Evolutionary conservation across 2,888 invertebrate species (phyloP).

Genomic region (Patella depressa): DNA sequence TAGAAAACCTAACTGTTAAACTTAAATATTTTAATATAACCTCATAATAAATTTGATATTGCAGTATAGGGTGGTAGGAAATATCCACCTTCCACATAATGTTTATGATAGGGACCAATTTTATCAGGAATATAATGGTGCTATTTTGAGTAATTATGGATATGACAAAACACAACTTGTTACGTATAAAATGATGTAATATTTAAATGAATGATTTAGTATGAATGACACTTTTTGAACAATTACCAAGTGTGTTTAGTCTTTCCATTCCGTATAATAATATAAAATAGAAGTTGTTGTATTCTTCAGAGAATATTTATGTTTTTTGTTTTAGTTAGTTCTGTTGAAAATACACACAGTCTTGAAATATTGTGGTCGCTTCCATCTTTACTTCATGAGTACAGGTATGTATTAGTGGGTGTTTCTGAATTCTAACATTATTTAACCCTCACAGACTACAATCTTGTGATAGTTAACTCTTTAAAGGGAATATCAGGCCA

Average conservation of each 20-base stretch:
- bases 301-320: slow-evolving; percentile 1
- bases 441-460: too few relatives aligned
- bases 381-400: slow-evolving; percentile 78
- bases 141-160: too few relatives aligned
- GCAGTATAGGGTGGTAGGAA: too few relatives aligned
- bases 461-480: too few relatives aligned
- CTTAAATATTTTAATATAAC: too few relatives aligned
- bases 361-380: slow-evolving; percentile 79
- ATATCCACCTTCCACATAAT: too few relatives aligned
- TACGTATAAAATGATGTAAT: slow-evolving; percentile 8
- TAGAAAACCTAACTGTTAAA: background rate
- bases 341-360: slow-evolving; percentile 68
- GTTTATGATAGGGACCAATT: too few relatives aligned
- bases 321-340: slow-evolving; percentile 55
- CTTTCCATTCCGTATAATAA: too few relatives aligned
- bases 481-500: too few relatives aligned
- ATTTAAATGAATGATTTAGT: slow-evolving; percentile 13
- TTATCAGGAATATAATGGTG: too few relatives aligned
- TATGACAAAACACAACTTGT: background rate
- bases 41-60: too few relatives aligned
- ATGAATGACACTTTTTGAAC: background rate
- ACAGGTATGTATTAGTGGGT: slow-evolving; percentile 70
- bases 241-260: background rate
- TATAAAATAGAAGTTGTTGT: too few relatives aligned
- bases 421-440: background rate